A percentile compares a stretch with the other conserved stretches of the same genome.
phyloP scores from a whole-genome alignment of 1,140 invertebrate genomes.

The Drosophila melanica region DNA sequence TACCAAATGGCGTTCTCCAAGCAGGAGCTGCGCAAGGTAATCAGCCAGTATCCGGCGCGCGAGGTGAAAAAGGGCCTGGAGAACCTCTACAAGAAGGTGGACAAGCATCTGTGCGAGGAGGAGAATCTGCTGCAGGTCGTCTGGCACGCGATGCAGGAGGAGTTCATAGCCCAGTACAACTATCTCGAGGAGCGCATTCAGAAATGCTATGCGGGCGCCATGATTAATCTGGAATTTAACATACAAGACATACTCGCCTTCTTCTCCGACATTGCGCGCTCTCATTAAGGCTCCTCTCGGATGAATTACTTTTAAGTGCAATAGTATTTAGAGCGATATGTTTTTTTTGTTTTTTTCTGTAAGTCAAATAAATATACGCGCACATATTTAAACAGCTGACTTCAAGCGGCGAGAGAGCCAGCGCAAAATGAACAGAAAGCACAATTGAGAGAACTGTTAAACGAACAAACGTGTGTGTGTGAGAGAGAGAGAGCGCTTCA shows the following conservation, averaged over 20 bases:
- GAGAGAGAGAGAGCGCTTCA: constrained; percentile 1
- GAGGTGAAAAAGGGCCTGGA: constrained; percentile 98
- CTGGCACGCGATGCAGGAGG: constrained; percentile 99
- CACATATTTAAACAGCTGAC: constrained; percentile 64
- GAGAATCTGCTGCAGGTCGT: constrained; percentile 97
- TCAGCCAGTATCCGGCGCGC: constrained; percentile 96
- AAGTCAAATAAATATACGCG: constrained; percentile 62
- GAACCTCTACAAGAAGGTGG: constrained; percentile 97
- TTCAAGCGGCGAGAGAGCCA: not conserved
- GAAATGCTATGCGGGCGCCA: constrained; percentile 98
- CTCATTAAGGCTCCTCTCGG: constrained; percentile 86
- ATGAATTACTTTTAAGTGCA: constrained; percentile 73
- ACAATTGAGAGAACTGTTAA: not conserved
- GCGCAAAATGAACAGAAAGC: not conserved
- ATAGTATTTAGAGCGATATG: constrained; percentile 71
- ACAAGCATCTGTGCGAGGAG: constrained; percentile 98
- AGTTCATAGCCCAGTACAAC: constrained; percentile 99
- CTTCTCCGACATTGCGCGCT: constrained; percentile 99
- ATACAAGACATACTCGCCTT: constrained; percentile 98
- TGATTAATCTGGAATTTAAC: constrained; percentile 97
- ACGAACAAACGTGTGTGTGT: not conserved
- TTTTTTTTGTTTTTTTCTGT: constrained; percentile 43
- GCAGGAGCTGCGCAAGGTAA: constrained; percentile 97
- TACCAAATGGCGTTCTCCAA: constrained; percentile 99
- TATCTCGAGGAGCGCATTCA: constrained; percentile 96